Evolutionary conservation across 2,888 invertebrate genomes (phyloP).

Genomic region (Chalcis sispes): DNA sequence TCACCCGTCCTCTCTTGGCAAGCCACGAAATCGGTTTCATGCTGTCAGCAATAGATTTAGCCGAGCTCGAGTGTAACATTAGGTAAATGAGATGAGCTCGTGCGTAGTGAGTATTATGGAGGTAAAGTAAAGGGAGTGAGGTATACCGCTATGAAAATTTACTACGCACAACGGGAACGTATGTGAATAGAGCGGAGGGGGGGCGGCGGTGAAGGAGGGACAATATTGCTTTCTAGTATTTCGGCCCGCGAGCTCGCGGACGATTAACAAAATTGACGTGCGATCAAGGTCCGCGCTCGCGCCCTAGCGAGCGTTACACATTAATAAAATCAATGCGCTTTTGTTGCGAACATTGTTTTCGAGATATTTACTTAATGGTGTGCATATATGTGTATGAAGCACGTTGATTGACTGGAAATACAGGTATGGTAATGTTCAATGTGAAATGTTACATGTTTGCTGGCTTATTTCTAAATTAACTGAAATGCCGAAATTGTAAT

Average conservation of each 20-base stretch:
- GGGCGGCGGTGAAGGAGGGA: too few relatives aligned
- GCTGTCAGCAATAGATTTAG: constrained; percentile 46
- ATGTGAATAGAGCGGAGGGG: background rate
- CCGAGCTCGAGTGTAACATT: constrained; percentile 38
- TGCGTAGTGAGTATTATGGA: background rate
- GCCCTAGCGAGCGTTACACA: background rate
- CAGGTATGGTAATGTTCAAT: too few relatives aligned
- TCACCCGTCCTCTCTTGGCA: background rate
- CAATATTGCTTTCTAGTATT: too few relatives aligned
- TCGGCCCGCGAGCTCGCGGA: too few relatives aligned
- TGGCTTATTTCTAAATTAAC: too few relatives aligned
- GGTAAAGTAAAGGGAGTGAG: background rate
- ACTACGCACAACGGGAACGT: background rate
- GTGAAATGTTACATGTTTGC: too few relatives aligned
- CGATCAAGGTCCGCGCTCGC: background rate
- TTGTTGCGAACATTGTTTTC: constrained; percentile 9
- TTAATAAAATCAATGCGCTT: constrained; percentile 33
- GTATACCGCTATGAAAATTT: constrained; percentile 7
- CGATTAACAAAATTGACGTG: constrained; percentile 27
- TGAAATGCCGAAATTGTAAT: too few relatives aligned
- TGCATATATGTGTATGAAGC: background rate
- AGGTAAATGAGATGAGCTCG: constrained; percentile 48
- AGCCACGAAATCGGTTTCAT: constrained; percentile 31
- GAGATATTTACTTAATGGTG: constrained; percentile 26
- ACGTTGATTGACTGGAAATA: constrained; percentile 13